A percentile compares a stretch with the other conserved stretches of the same genome.
Conservation (phyloP, 2,888 invertebrate species). For the Pachymerium ferrugineum region DNA sequence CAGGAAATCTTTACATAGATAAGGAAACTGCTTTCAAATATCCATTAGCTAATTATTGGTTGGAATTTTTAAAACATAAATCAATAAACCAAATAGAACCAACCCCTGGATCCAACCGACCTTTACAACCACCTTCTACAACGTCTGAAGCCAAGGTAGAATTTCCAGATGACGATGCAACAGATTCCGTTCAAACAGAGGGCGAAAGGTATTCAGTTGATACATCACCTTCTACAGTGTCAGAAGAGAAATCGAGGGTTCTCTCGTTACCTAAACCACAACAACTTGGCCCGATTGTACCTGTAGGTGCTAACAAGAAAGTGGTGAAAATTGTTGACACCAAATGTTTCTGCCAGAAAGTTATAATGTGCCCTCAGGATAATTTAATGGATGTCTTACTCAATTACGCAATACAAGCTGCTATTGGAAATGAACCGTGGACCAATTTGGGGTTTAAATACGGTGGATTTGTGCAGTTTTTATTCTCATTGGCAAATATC, state of each 20-base stretch:
- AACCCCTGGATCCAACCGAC: background rate
- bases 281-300: background rate
- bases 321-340: background rate
- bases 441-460: background rate
- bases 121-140: background rate
- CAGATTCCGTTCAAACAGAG: background rate
- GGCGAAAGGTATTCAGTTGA: background rate
- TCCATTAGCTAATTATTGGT: slow-evolving; percentile 5
- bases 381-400: slow-evolving; percentile 10
- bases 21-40: background rate
- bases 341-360: background rate
- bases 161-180: background rate
- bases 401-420: background rate
- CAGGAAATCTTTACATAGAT: background rate
- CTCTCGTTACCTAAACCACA: background rate
- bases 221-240: background rate
- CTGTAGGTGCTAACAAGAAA: background rate
- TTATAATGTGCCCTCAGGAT: background rate
- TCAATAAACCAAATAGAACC: background rate
- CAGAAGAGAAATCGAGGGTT: slow-evolving; percentile 4
- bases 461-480: slow-evolving; percentile 10
- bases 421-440: slow-evolving; percentile 4
- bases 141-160: background rate
- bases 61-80: slow-evolving; percentile 12
- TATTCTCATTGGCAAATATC: background rate